Conservation (phyloP, 2,113 vertebrate genomes). For the Neomonachus schauinslandi region DNA sequence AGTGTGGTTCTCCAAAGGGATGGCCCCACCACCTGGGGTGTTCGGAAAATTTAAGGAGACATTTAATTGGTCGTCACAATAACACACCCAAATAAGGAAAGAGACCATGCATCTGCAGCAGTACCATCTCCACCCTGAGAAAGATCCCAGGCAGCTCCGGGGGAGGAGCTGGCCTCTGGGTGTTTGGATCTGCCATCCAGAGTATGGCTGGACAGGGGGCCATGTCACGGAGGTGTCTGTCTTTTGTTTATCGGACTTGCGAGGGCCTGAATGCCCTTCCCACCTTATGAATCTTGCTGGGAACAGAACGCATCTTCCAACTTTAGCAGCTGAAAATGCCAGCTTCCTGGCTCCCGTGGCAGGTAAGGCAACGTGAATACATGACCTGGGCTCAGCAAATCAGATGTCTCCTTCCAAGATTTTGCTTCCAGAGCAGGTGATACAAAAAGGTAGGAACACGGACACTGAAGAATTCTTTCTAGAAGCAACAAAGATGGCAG, state of each 20-base stretch:
- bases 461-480: neutral
- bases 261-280: neutral
- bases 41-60: neutral
- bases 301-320: neutral
- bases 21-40: too few relatives aligned
- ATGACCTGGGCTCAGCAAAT: fast-evolving
- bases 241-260: neutral
- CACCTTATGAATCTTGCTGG: neutral
- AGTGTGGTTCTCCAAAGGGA: neutral
- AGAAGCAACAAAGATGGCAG: neutral
- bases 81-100: neutral
- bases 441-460: neutral
- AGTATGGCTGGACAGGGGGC: neutral
- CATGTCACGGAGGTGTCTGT: neutral
- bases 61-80: neutral
- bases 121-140: neutral
- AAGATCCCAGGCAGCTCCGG: neutral
- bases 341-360: neutral
- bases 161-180: neutral
- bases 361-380: neutral
- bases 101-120: neutral
- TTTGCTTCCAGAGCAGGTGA: neutral
- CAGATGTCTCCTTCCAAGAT: neutral
- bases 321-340: neutral
- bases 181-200: neutral